Evolutionary conservation across 2,888 invertebrate species (phyloP), one percentile per base, ranked within the genome.

Genomic region (Synergus itoensis): DNA sequence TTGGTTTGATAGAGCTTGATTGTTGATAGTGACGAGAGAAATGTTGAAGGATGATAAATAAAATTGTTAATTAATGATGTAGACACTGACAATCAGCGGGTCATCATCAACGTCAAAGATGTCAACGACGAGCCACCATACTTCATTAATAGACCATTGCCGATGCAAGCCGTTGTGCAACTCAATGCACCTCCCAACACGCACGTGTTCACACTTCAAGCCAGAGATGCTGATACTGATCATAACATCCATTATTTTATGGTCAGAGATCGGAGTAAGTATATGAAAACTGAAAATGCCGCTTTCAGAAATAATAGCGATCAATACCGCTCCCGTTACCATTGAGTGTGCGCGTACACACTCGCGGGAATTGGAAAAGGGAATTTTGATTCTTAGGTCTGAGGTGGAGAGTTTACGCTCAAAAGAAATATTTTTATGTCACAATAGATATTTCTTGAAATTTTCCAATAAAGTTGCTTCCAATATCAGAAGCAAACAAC

Each of bases 101-200:
- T 99, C 77, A 98, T 98, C 86, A 98, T 99, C 90, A 97, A 97
- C 92, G 97, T 99, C 85, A 97, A 97, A 91, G 99, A 99, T 92
- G 97, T 98, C 77, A 99, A 99, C 93, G 99, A 99, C 92, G 99
- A 99, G 92, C 96, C 97, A 1, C 98, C 99, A 0, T 97, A 98
- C 92, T 99, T 99, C 94, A 97, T 99, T 93, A 99, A 99, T 93
- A 95, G 97, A 1, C 99, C 99, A 0, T 93, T 98, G 84, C 99
- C 99, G 21, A 99, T 99, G 97, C 98, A 99, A 93, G 98, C 99
- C 0, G 98, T 99, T 81, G 98, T 99, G 0, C 98, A 99, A 90
- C 94, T 98, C 77, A 99, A 99, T 92, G 98, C 99, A 4, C 97
- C 98, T 4, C 97, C 98, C 60, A 99, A 98, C 92, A 98, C 98